Conservation (phyloP, 2,888 invertebrate species). For the Pocota personata region DNA sequence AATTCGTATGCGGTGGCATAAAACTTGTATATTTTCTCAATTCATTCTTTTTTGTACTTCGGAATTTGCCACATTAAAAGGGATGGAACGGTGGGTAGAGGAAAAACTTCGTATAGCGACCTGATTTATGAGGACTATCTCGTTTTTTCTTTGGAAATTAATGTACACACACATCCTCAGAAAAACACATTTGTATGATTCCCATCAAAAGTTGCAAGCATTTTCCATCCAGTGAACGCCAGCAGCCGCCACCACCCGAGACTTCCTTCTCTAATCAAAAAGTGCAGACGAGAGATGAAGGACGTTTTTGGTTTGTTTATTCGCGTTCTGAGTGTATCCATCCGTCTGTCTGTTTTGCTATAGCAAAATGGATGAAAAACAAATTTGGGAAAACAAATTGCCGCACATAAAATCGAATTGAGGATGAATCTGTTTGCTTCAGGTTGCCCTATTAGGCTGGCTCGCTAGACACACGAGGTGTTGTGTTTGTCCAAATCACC, state of each 20-base stretch:
- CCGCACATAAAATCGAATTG: slow-evolving; percentile 54
- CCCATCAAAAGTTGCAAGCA: slow-evolving; percentile 20
- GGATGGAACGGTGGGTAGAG: neutral
- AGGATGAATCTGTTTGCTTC: slow-evolving; percentile 59
- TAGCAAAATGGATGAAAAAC: slow-evolving; percentile 32
- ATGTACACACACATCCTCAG: slow-evolving; percentile 1
- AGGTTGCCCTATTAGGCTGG: slow-evolving; percentile 56
- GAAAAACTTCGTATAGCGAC: slow-evolving; percentile 1
- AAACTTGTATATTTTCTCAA: neutral
- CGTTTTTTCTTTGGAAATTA: slow-evolving; percentile 32
- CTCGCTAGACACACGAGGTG: slow-evolving; percentile 1
- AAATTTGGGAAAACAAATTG: slow-evolving; percentile 54
- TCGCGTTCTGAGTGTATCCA: neutral
- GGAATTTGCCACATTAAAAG: neutral
- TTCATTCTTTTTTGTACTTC: neutral
- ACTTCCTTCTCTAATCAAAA: slow-evolving; percentile 34
- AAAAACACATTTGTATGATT: neutral
- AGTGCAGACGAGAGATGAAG: slow-evolving; percentile 25
- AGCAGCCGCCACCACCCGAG: neutral
- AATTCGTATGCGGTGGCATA: neutral
- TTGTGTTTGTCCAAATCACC: slow-evolving; percentile 55
- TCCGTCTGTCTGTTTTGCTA: neutral
- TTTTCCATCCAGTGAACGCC: neutral
- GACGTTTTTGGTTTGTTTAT: slow-evolving; percentile 28
- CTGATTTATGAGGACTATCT: slow-evolving; percentile 54